phyloP scores from a whole-genome alignment of 2,113 vertebrate genomes.

The Lepus europaeus region DNA sequence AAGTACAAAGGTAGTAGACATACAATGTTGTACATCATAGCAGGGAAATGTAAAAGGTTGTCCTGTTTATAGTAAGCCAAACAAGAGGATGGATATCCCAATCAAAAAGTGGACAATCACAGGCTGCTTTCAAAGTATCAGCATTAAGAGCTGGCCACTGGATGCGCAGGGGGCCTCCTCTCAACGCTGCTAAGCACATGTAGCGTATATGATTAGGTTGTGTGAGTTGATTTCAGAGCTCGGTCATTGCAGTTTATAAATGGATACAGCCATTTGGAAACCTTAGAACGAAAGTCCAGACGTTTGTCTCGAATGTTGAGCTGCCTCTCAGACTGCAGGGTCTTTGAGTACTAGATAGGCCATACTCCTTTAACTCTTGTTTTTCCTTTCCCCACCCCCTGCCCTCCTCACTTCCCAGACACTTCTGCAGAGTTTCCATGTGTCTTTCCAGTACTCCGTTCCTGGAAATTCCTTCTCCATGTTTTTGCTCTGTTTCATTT shows the following conservation, averaged over 20 bases:
- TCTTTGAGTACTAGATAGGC: conserved; percentile 27
- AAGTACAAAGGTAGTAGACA: neutral
- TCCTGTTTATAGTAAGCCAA: conserved; percentile 46
- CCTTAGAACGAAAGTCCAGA: conserved; percentile 54
- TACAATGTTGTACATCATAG: conserved; percentile 29
- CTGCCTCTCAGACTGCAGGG: neutral
- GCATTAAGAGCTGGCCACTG: conserved; percentile 15
- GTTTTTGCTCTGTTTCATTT: conserved; percentile 87
- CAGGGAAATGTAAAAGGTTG: conserved; percentile 10
- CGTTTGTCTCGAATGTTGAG: conserved; percentile 10
- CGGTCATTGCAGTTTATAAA: conserved; percentile 43
- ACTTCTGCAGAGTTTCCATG: conserved; percentile 74
- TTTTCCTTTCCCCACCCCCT: neutral
- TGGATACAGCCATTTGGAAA: neutral
- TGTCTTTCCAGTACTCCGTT: conserved; percentile 76
- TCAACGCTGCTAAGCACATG: neutral
- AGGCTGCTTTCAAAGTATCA: conserved; percentile 44
- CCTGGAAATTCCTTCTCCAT: conserved; percentile 80
- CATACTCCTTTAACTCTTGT: conserved; percentile 25
- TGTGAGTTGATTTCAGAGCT: conserved; percentile 35
- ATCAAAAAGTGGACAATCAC: conserved; percentile 47
- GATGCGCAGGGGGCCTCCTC: neutral
- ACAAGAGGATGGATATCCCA: conserved; percentile 49
- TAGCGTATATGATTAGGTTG: conserved; percentile 42
- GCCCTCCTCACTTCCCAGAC: neutral